phyloP scores from a whole-genome alignment of 2,888 invertebrate genomes.

The Amiota mariae region DNA sequence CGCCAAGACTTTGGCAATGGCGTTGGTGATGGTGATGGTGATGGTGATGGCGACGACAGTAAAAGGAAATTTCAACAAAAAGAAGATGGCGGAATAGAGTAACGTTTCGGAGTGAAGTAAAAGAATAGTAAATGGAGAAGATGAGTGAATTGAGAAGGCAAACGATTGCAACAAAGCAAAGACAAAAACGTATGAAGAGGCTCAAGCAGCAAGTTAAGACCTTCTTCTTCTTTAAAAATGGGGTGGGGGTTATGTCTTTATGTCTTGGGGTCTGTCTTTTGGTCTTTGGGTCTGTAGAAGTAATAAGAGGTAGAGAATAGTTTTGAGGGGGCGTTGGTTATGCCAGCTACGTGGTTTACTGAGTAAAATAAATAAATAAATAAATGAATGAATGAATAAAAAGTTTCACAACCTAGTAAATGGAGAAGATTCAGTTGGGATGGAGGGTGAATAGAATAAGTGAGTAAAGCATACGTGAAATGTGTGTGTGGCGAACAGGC shows the following conservation, averaged over 20 bases:
- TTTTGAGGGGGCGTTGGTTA: background rate
- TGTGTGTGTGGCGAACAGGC: conserved; percentile 17
- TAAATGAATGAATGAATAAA: conserved; percentile 33
- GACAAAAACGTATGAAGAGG: conserved; percentile 3
- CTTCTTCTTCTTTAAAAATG: too few species aligned
- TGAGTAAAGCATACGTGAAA: too few species aligned
- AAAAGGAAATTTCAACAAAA: background rate
- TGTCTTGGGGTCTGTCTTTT: background rate
- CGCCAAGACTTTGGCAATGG: conserved; percentile 32
- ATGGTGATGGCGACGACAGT: conserved; percentile 4
- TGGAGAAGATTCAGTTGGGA: background rate
- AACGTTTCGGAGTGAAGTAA: background rate
- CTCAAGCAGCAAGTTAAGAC: background rate
- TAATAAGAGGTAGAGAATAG: background rate
- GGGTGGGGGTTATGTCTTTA: background rate
- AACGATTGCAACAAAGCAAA: background rate
- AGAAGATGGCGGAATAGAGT: background rate
- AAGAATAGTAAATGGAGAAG: background rate
- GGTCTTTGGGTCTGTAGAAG: background rate
- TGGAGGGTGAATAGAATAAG: background rate
- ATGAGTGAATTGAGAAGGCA: background rate
- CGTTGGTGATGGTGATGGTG: conserved; percentile 14
- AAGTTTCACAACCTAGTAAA: background rate
- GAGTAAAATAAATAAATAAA: conserved; percentile 63
- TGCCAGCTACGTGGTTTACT: conserved; percentile 49